Evolutionary conservation across 2,888 invertebrate genomes (phyloP).

Genomic region (Linyphia triangularis): DNA sequence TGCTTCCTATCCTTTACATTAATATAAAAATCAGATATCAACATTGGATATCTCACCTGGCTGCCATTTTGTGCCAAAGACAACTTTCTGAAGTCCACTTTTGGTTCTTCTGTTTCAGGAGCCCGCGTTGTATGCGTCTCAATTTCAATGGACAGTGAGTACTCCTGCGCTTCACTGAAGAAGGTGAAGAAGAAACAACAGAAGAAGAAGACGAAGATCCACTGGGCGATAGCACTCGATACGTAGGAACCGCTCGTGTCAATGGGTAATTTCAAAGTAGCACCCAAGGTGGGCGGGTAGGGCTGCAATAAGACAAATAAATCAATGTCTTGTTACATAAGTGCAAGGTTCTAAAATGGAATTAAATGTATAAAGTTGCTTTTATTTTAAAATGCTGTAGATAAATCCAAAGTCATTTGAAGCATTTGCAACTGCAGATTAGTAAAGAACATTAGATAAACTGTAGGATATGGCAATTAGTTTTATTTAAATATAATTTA

Average conservation of each 20-base stretch:
- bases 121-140: conserved; percentile 40
- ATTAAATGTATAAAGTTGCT: no score
- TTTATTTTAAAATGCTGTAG: no score
- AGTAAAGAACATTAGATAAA: no score
- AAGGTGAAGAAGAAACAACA: conserved; percentile 68
- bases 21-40: no score
- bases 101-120: conserved; percentile 2
- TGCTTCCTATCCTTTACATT: no score
- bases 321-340: no score
- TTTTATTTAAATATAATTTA: no score
- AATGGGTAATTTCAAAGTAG: conserved; percentile 55
- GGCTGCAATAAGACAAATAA: conserved; percentile 23
- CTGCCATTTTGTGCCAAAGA: conserved; percentile 35
- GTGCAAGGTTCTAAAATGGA: no score
- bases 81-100: conserved; percentile 17
- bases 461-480: no score
- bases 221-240: conserved; percentile 47
- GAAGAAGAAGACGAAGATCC: conserved; percentile 59
- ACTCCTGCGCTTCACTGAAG: conserved; percentile 59
- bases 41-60: conserved; percentile 31
- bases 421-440: no score
- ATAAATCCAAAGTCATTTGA: no score
- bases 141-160: conserved; percentile 47
- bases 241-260: conserved; percentile 54
- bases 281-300: conserved; percentile 57